These are phyloP conservation scores for Sebastes alutus DNA, from an alignment of 2,797 vertebrate genomes.

Conservation along the genomic window DNA sequence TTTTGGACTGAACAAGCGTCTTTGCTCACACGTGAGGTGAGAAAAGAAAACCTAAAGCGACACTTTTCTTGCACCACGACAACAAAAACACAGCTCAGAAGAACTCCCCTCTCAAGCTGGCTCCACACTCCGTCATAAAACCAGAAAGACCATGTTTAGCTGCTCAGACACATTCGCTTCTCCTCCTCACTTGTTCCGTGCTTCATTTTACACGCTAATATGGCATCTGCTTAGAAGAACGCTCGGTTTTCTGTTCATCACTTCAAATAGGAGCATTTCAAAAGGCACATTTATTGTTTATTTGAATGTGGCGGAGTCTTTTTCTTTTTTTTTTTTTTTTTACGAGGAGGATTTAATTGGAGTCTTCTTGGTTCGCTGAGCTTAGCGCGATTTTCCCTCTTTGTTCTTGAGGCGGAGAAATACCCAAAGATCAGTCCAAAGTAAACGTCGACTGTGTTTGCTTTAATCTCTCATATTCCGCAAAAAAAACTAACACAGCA, in stretches of 20 bases:
- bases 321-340: slow-evolving; percentile 10
- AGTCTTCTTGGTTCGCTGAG: slow-evolving; percentile 57
- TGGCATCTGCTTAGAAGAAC: slow-evolving; percentile 15
- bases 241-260: slow-evolving; percentile 15
- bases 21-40: background rate
- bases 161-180: background rate
- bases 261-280: slow-evolving; percentile 48
- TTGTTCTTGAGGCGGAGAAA: slow-evolving; percentile 64
- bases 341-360: slow-evolving; percentile 60
- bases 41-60: background rate
- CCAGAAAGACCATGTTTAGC: background rate
- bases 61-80: background rate
- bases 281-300: slow-evolving; percentile 46
- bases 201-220: slow-evolving; percentile 13
- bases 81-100: background rate
- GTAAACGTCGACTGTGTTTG: slow-evolving; percentile 68
- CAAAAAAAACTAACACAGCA: slow-evolving; percentile 41
- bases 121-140: background rate
- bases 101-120: background rate
- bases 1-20: background rate
- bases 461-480: slow-evolving; percentile 66
- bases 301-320: slow-evolving; percentile 9
- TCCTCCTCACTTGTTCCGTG: background rate
- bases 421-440: slow-evolving; percentile 68
- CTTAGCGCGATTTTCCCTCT: slow-evolving; percentile 43